Conservation (phyloP, 2,113 vertebrate genomes). For the Galemys pyrenaicus region DNA sequence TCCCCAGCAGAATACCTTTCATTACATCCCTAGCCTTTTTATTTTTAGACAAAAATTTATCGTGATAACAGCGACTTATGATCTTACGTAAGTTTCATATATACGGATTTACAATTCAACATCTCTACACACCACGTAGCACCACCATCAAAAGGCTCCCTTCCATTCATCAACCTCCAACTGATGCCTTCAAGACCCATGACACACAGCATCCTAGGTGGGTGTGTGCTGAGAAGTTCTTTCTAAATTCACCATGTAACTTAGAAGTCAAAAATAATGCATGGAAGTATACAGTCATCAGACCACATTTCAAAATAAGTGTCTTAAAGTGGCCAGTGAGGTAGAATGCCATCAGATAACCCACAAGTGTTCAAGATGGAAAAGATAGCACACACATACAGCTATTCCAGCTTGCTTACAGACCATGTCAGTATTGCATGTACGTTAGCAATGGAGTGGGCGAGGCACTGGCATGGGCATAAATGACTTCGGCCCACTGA, state of each 20-base stretch:
- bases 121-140: neutral
- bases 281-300: neutral
- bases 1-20: neutral
- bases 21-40: neutral
- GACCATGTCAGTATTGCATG: neutral
- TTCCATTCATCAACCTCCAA: neutral
- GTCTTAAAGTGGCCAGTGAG: neutral
- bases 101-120: neutral
- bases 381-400: neutral
- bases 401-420: neutral
- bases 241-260: neutral
- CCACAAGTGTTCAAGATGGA: neutral
- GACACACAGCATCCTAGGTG: neutral
- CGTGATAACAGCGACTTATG: neutral
- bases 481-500: neutral
- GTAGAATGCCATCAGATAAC: neutral
- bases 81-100: neutral
- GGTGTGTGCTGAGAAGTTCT: neutral
- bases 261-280: neutral
- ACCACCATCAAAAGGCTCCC: neutral
- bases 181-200: neutral
- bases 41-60: neutral
- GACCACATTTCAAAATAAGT: neutral
- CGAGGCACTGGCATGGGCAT: no score
- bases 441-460: neutral